phyloP scores from a whole-genome alignment of 1,140 invertebrate species.

The Philopotamus ludificatus region DNA sequence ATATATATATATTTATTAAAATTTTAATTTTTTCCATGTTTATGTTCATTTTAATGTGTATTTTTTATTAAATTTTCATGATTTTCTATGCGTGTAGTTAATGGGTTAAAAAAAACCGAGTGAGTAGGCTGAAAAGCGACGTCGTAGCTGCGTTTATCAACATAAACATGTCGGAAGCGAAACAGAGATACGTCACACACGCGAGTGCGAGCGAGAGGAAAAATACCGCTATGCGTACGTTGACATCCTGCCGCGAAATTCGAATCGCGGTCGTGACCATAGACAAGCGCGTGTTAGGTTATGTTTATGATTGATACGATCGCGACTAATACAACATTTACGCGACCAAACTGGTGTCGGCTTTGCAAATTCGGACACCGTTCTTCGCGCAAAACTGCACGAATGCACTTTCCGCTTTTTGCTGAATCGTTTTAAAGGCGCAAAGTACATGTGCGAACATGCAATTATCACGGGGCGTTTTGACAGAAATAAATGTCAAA shows the following conservation, averaged over 20 bases:
- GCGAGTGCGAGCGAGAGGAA: slow-evolving; percentile 4
- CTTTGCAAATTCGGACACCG: too few species aligned
- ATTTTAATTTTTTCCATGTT: too few species aligned
- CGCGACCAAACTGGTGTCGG: too few species aligned
- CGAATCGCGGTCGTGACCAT: slow-evolving; percentile 11
- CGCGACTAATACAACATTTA: not conserved
- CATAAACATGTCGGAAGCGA: not conserved
- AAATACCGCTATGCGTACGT: not conserved
- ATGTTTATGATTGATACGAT: slow-evolving; percentile 7
- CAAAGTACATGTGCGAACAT: slow-evolving; percentile 31
- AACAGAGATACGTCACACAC: not conserved
- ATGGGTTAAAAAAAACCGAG: not conserved
- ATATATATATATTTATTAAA: too few species aligned
- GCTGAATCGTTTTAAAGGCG: not conserved
- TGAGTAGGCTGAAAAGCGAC: not conserved
- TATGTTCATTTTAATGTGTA: too few species aligned
- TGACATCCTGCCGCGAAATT: slow-evolving; percentile 19
- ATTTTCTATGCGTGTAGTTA: too few species aligned
- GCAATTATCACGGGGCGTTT: slow-evolving; percentile 16
- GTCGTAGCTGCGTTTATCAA: not conserved
- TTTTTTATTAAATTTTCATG: too few species aligned
- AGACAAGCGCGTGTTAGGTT: not conserved
- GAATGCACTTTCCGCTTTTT: not conserved
- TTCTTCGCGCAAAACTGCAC: too few species aligned
- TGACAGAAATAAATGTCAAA: slow-evolving; percentile 38